Evolutionary conservation across 2,113 vertebrate genomes (phyloP).

Genomic region (Ptilorrhoa leucosticta): DNA sequence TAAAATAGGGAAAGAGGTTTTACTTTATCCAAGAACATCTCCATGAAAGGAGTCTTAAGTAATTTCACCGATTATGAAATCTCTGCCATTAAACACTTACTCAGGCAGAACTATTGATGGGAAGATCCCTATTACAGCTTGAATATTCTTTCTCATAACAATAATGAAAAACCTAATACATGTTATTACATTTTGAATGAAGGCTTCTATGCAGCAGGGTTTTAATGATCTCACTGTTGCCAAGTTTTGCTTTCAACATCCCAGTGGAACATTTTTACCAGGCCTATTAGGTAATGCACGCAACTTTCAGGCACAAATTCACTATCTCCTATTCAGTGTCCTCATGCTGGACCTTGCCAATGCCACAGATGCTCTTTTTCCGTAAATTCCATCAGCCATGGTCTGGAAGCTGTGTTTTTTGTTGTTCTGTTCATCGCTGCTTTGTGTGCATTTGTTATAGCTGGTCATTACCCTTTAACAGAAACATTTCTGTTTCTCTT

Average conservation of each 20-base stretch:
- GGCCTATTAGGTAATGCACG: conserved; percentile 4
- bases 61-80: not conserved
- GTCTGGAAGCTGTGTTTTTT: not conserved
- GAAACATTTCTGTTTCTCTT: not conserved
- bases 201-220: not conserved
- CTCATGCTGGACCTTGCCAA: not conserved
- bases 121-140: not conserved
- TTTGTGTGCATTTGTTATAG: not conserved
- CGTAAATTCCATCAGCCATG: not conserved
- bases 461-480: not conserved
- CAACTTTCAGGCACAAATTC: conserved; percentile 11
- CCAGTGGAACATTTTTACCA: conserved; percentile 15
- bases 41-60: not conserved
- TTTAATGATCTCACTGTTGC: conserved; percentile 39
- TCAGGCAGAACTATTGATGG: not conserved
- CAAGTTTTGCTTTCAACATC: conserved; percentile 28
- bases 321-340: not conserved
- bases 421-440: not conserved
- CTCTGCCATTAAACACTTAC: not conserved
- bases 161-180: not conserved
- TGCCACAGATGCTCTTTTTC: conserved; percentile 39
- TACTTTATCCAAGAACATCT: not conserved
- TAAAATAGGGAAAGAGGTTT: not conserved
- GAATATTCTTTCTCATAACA: not conserved
- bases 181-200: not conserved